A percentile compares a stretch with the other conserved stretches of the same genome.
Evolutionary conservation across 2,888 invertebrate species (phyloP).

Genomic region (Rhyacophila evoluta): DNA sequence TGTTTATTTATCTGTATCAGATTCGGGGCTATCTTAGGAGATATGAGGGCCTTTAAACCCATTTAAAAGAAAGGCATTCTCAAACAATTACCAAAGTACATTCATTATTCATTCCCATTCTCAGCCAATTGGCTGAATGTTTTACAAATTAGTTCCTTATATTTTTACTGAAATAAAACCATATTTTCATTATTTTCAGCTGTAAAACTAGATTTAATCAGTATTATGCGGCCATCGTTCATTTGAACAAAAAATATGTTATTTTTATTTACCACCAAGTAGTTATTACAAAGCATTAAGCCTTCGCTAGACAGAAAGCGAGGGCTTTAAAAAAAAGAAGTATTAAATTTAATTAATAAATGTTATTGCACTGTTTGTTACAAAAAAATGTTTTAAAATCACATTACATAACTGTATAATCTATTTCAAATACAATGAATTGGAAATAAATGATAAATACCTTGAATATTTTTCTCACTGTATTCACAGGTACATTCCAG

Average conservation of each 20-base stretch:
- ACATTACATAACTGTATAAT: too few species aligned
- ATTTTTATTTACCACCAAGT: background rate
- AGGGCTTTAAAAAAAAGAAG: too few species aligned
- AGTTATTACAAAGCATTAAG: too few species aligned
- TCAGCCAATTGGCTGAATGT: background rate
- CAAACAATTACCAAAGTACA: slow-evolving; percentile 7
- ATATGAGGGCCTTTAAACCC: background rate
- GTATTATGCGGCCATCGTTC: background rate
- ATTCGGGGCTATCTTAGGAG: background rate
- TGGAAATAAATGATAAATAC: background rate
- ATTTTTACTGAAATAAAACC: background rate
- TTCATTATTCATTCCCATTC: slow-evolving; percentile 14
- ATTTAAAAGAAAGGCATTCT: background rate
- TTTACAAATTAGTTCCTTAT: slow-evolving; percentile 17
- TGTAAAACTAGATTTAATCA: background rate
- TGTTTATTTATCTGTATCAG: slow-evolving; percentile 7
- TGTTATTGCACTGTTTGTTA: too few species aligned
- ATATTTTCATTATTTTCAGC: slow-evolving; percentile 9
- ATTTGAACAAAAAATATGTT: slow-evolving; percentile 3
- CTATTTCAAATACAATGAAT: too few species aligned
- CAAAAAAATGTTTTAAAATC: too few species aligned
- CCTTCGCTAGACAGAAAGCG: too few species aligned
- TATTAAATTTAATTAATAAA: too few species aligned
- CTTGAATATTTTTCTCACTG: background rate
- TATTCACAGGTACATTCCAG: background rate